Percentiles rank a stretch among this genome's conserved stretches.
Evolutionary conservation across 2,888 invertebrate genomes (phyloP).

Genomic region (Reticulitermes lucifugus): DNA sequence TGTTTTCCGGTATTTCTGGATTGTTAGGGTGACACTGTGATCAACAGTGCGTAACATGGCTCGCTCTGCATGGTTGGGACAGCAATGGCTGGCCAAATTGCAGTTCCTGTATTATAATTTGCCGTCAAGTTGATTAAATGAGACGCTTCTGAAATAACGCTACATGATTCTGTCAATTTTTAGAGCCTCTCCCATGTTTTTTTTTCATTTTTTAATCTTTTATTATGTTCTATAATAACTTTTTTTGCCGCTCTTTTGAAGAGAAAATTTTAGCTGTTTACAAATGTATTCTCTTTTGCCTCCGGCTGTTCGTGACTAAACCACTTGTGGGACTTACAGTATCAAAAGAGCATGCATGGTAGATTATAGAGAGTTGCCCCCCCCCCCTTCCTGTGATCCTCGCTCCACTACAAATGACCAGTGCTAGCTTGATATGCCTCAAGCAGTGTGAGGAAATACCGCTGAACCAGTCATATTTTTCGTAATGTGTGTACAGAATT

Average conservation of each 20-base stretch:
- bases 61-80: background rate
- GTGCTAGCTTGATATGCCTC: background rate
- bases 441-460: background rate
- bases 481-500: background rate
- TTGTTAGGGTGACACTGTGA: background rate
- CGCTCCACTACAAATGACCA: too few relatives aligned
- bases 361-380: too few relatives aligned
- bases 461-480: background rate
- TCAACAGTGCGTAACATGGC: background rate
- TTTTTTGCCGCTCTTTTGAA: background rate
- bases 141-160: background rate
- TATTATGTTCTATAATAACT: background rate
- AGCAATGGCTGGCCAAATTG: background rate
- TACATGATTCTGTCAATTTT: too few relatives aligned
- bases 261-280: slow-evolving; percentile 9
- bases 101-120: background rate
- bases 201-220: background rate
- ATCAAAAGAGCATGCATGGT: background rate
- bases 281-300: slow-evolving; percentile 1
- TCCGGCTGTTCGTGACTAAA: background rate
- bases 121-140: background rate
- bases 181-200: too few relatives aligned
- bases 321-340: background rate
- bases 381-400: too few relatives aligned
- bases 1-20: background rate